Evolutionary conservation across 2,113 vertebrate species (phyloP), one percentile per base, ranked within the genome.

Genomic region (Forbesichthys papilliferus): DNA sequence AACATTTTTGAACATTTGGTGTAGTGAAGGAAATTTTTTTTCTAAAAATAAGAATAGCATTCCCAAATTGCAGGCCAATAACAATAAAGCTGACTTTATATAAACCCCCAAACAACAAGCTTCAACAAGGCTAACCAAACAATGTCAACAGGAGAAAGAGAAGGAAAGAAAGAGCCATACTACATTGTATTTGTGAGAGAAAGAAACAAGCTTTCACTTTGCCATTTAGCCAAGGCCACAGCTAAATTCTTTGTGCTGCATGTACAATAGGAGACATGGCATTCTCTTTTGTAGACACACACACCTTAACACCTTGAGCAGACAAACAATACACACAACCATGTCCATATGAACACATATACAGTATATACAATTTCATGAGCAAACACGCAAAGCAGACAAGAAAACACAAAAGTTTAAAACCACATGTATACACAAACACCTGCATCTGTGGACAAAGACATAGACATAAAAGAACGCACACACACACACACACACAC

Each of bases 191-290:
- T 5, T 54, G 52, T 54, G 52, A n/a, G 42, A 51, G 42, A 42
- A 56, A 59, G 51, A 61, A 62, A 9, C 65, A 51, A 53, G 63
- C 42, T 75, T 63, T 72, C 54, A 66, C 46, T 60, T 69, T 69
- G 52, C 33, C 53, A 55, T 66, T 66, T 69, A 62, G 68, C 46
- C 59, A 54, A 34, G 18, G 49, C 62, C 46, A 61, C 69, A 34
- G 46, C 70, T 73, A 42, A 42, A 53, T 10, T 11, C 67, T 60
- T 64, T 20, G 16, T 62, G 13, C 66, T 53, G 13, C 49, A 61
- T 71, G 70, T 64, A 67, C 56, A 74, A 63, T 67, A 42, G 36
- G 48, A 81, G 59, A 75, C 68, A 74, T 77, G 27, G 33, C 64
- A 64, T 79, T 67, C 48, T 13, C 63, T 64, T 54, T 63, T 74